phyloP scores from a whole-genome alignment of 30 jellyfish, hydroid and myxozoan genomes.

The Aurelia sp. region DNA sequence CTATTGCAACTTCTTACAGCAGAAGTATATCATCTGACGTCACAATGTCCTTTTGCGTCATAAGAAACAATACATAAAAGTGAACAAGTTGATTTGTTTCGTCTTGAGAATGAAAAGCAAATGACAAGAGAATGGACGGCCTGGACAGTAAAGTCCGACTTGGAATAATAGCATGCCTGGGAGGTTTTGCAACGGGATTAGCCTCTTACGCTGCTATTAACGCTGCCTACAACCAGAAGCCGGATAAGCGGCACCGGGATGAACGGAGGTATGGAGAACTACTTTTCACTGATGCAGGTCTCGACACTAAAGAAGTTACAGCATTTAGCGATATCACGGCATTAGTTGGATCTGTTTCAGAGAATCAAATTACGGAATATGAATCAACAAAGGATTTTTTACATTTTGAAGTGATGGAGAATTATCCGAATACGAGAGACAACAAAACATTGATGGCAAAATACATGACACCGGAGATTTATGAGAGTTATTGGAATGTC shows the following conservation, averaged over 20 bases:
- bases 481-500: conserved; percentile 58
- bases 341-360: not conserved
- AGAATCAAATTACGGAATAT: not conserved
- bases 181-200: conserved; percentile 54
- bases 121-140: conserved; percentile 12
- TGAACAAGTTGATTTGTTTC: no score
- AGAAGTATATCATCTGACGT: no score
- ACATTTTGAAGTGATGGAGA: conserved; percentile 61
- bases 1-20: no score
- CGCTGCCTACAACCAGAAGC: not conserved
- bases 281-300: conserved; percentile 14
- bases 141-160: conserved; percentile 36
- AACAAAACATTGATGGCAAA: conserved; percentile 60
- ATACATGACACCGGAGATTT: conserved; percentile 52
- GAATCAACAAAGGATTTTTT: conserved; percentile 46
- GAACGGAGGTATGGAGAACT: conserved; percentile 35
- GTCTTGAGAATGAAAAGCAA: not conserved
- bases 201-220: conserved; percentile 30
- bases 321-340: conserved; percentile 46
- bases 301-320: conserved; percentile 7
- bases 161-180: conserved; percentile 50
- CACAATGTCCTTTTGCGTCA: no score
- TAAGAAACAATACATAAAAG: no score
- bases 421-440: conserved; percentile 33
- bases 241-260: not conserved